Evolutionary conservation across 2,888 invertebrate species (phyloP).

Genomic region (Amphipyra tragopoginis): DNA sequence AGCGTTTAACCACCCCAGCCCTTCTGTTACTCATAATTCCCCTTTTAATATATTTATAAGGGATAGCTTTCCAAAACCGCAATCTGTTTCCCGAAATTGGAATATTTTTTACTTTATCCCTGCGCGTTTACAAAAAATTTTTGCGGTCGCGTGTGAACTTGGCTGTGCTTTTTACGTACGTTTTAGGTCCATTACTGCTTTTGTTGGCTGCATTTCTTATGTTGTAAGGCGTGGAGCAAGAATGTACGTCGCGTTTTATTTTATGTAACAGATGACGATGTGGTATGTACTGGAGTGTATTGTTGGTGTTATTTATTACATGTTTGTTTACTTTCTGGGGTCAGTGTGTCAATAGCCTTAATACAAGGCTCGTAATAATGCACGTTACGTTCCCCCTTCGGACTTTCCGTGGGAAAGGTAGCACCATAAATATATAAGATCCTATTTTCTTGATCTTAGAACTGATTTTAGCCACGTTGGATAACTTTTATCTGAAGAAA

Average conservation of each 20-base stretch:
- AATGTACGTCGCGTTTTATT: conserved; percentile 36
- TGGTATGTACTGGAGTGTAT: conserved; percentile 16
- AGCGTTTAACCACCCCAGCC: conserved; percentile 31
- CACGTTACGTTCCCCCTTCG: background rate
- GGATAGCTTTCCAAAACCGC: conserved; percentile 35
- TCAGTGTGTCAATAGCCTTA: conserved; percentile 41
- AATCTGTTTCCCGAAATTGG: conserved; percentile 54
- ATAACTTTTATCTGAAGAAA: background rate
- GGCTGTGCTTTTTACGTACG: background rate
- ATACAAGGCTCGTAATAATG: conserved; percentile 4
- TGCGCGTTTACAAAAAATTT: conserved; percentile 3
- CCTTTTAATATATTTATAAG: conserved; percentile 57
- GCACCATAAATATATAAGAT: conserved; percentile 25
- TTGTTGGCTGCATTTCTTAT: background rate
- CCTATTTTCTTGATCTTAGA: conserved; percentile 9
- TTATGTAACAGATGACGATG: conserved; percentile 13
- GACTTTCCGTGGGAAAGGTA: background rate
- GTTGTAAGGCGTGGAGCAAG: conserved; percentile 11
- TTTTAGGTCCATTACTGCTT: conserved; percentile 8
- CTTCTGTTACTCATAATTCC: conserved; percentile 43
- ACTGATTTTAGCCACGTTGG: too few species aligned
- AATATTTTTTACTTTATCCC: conserved; percentile 51
- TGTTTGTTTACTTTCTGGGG: conserved; percentile 29
- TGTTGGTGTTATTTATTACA: conserved; percentile 35
- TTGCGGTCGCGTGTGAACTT: background rate